phyloP scores from a whole-genome alignment of 2,888 invertebrate species.

The Girardia tigrina region DNA sequence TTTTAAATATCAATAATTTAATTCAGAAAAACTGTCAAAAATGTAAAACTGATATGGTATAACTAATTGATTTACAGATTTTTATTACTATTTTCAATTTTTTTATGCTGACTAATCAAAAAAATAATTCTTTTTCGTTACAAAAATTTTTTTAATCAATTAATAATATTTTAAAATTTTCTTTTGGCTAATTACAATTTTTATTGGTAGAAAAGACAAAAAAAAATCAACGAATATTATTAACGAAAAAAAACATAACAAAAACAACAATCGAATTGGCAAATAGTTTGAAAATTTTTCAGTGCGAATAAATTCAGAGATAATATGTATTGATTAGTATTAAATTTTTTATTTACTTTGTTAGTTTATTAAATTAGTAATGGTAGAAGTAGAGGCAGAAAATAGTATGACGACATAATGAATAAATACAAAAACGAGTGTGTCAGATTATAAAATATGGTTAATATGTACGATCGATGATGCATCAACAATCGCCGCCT shows the following conservation, averaged over 20 bases:
- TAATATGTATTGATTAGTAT: conserved; percentile 23
- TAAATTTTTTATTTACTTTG: conserved; percentile 23
- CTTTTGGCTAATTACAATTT: too few species aligned
- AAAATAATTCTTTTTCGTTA: too few species aligned
- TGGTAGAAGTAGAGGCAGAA: conserved; percentile 23
- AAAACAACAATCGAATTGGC: conserved; percentile 12
- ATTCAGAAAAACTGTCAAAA: too few species aligned
- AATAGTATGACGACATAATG: conserved; percentile 23
- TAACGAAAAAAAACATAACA: not conserved
- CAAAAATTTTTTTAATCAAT: too few species aligned
- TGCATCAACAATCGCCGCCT: conserved; percentile 23
- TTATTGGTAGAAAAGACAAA: too few species aligned
- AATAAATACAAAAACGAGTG: conserved; percentile 23
- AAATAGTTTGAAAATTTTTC: conserved; percentile 17
- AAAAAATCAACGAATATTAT: too few species aligned
- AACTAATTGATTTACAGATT: too few species aligned
- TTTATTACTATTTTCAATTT: too few species aligned
- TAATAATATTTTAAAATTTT: too few species aligned
- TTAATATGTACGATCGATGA: conserved; percentile 23
- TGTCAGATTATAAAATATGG: conserved; percentile 23
- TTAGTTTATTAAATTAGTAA: conserved; percentile 23
- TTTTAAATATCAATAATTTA: too few species aligned
- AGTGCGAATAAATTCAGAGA: conserved; percentile 18
- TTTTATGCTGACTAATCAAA: too few species aligned
- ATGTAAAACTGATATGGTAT: too few species aligned